Percentiles rank a stretch among this genome's conserved stretches.
Evolutionary conservation across 2,888 invertebrate species (phyloP).

Genomic region (Coenonympha arcania): DNA sequence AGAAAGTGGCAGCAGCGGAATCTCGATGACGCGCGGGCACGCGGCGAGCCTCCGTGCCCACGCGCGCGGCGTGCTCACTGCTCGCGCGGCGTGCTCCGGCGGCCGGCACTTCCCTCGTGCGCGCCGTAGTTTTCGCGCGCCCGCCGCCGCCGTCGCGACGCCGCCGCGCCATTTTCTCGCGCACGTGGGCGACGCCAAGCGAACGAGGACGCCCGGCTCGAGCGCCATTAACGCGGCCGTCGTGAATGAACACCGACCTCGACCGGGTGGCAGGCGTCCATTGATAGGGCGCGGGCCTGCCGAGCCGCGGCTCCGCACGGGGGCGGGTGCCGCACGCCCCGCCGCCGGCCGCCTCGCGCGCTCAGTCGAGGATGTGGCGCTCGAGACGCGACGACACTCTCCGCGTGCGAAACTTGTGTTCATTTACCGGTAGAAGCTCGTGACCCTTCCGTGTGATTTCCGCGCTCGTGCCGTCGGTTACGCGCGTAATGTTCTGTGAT

Average conservation of each 20-base stretch:
- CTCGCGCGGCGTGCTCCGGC: constrained; percentile 45
- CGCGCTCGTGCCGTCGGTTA: constrained; percentile 47
- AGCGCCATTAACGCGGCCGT: constrained; percentile 68
- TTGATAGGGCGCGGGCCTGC: constrained; percentile 67
- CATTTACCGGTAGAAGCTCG: constrained; percentile 65
- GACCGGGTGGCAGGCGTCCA: constrained; percentile 65
- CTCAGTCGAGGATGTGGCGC: constrained; percentile 75
- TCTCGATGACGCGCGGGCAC: constrained; percentile 37
- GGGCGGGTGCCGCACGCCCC: constrained; percentile 68
- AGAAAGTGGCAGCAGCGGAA: constrained; percentile 39
- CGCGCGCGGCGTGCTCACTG: constrained; percentile 47
- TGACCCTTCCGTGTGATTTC: constrained; percentile 47
- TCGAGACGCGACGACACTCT: constrained; percentile 63
- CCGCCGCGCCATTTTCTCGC: constrained; percentile 73
- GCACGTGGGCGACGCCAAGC: constrained; percentile 69
- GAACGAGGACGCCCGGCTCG: constrained; percentile 59
- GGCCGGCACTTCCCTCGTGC: constrained; percentile 61
- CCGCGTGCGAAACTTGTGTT: constrained; percentile 68
- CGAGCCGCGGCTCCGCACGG: constrained; percentile 54
- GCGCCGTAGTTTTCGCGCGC: constrained; percentile 70
- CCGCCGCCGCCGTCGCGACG: constrained; percentile 65
- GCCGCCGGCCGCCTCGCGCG: constrained; percentile 66
- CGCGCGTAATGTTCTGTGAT: constrained; percentile 67
- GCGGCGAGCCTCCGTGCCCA: constrained; percentile 60
- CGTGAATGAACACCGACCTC: constrained; percentile 72